phyloP scores from a whole-genome alignment of 2,888 invertebrate genomes.

The Mactromeris polynyma region DNA sequence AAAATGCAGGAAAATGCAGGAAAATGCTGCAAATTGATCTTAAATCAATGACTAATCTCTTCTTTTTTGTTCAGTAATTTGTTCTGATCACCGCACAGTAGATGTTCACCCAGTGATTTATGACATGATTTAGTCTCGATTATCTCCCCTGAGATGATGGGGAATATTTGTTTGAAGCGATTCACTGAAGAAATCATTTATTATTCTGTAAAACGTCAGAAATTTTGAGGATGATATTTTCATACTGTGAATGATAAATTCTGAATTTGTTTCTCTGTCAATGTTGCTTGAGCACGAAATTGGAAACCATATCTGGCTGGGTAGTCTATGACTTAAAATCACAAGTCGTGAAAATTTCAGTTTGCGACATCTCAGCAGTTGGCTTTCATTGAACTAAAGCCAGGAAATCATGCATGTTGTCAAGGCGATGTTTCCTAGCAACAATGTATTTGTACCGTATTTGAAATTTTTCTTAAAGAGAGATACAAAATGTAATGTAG shows the following conservation, averaged over 20 bases:
- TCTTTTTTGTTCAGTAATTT: not conserved
- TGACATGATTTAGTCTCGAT: not conserved
- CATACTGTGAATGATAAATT: not conserved
- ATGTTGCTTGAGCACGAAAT: not conserved
- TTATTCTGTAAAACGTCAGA: not conserved
- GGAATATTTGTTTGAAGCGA: not conserved
- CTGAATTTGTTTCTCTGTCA: not conserved
- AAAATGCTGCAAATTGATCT: not conserved
- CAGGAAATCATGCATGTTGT: too few species aligned
- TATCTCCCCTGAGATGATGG: not conserved
- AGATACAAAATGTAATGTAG: too few species aligned
- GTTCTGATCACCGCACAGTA: not conserved
- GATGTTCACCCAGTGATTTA: not conserved
- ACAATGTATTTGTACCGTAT: too few species aligned
- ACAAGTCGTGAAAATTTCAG: too few species aligned
- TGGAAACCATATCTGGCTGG: not conserved
- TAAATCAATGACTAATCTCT: not conserved
- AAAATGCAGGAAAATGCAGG: too few species aligned
- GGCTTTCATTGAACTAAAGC: too few species aligned
- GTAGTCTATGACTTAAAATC: too few species aligned
- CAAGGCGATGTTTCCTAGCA: too few species aligned
- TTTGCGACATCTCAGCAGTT: too few species aligned
- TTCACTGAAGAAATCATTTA: not conserved
- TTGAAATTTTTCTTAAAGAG: too few species aligned
- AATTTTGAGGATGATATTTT: not conserved